phyloP scores from a whole-genome alignment of 2,888 invertebrate species.

The Augochlorella aurata region DNA sequence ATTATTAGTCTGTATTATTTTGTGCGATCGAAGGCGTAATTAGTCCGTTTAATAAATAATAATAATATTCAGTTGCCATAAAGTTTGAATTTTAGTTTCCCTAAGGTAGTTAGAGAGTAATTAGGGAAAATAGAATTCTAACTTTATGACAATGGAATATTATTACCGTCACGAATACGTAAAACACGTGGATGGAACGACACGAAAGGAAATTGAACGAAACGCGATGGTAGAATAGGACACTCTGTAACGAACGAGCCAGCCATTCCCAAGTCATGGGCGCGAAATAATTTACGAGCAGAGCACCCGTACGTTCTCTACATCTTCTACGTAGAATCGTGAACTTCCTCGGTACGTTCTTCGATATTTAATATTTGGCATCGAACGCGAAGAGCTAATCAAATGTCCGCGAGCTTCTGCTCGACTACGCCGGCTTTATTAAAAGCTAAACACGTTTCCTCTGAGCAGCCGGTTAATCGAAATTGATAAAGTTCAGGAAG shows the following conservation, averaged over 20 bases:
- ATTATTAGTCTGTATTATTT: no score
- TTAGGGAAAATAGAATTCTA: no score
- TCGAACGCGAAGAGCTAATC: neutral
- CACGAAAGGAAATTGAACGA: neutral
- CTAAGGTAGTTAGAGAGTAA: no score
- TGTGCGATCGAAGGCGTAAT: no score
- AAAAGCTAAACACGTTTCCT: constrained; percentile 4
- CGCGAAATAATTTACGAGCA: neutral
- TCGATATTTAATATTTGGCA: neutral
- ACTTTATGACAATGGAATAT: no score
- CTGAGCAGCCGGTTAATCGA: neutral
- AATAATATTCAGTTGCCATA: no score
- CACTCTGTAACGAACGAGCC: neutral
- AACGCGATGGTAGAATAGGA: constrained; percentile 16
- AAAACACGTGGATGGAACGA: constrained; percentile 9
- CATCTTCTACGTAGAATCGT: neutral
- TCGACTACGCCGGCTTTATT: neutral
- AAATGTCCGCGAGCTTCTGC: neutral
- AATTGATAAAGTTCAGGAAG: neutral
- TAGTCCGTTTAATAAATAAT: no score
- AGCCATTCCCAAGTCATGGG: neutral
- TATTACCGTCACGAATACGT: neutral
- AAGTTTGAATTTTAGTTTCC: no score
- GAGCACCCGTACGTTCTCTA: neutral
- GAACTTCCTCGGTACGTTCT: neutral